Evolutionary conservation across 1,140 invertebrate species (phyloP), one percentile per base, ranked within the genome.

Genomic region (Drosophila melanica): DNA sequence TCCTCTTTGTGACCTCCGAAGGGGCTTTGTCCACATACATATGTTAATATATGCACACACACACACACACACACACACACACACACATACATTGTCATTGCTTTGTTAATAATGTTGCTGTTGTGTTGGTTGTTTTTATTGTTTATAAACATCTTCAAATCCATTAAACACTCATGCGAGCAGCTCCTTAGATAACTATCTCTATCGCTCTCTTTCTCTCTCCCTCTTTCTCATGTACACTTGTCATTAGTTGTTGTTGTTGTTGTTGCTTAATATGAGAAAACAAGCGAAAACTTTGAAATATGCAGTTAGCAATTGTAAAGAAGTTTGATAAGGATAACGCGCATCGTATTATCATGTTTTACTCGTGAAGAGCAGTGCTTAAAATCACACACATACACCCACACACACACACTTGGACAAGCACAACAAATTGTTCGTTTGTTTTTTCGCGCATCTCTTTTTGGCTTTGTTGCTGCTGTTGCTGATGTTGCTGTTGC

Each of bases 221-320:
- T 37, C 54, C 27, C 23, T 45, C 72, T 59, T 59, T 48, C 23
- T 68, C 69, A 69, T 79, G n/a, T 37, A 48, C 54, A 39, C 23
- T 48, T 57, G 30, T 48, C 20, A 47, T 71, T 65, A 47, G 51
- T 65, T 64, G 65, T 44, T 72, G 71, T 71, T 77, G 73, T 77
- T 23, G 63, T 57, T 66, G 63, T 66, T 78, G 62, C 62, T 79
- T 10, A 37, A 39, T 11, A 48, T 14, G 4, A 16, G 48, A 12
- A 23, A 9, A 35, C 23, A 2, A 5, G 20, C 27, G 27, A 30
- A 30, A 6, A 8, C 30, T 33, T 33, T 33, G 4, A 30, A 39
- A n/a, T 11, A 12, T 39, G 12, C 37, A 12, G 12, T 39, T 12
- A n/a, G 20, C n/a, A 16, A 7, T 44, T 55, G 60, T 63, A 16